These are phyloP conservation scores for Notodonta ziczac DNA, from an alignment of 2,888 invertebrate genomes.

Conservation along the genomic window DNA sequence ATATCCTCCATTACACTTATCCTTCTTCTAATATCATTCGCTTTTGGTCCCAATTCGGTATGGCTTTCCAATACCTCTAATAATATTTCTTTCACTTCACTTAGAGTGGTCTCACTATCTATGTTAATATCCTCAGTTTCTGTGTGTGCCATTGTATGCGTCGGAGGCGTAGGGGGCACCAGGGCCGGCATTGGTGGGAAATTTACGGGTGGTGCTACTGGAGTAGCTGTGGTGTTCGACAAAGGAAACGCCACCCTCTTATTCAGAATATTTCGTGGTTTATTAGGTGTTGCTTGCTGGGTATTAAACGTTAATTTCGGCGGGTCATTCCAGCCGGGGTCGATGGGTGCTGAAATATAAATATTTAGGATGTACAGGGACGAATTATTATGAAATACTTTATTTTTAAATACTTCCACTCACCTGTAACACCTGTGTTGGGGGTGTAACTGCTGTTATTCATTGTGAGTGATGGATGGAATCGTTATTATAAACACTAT, in stretches of 20 bases:
- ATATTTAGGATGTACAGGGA: constrained; percentile 4
- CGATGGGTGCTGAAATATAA: constrained; percentile 60
- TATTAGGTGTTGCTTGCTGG: constrained; percentile 66
- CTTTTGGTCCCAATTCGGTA: constrained; percentile 70
- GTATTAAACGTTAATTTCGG: constrained; percentile 78
- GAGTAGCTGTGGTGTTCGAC: constrained; percentile 49
- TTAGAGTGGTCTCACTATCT: constrained; percentile 59
- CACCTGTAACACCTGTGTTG: constrained; percentile 52
- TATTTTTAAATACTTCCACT: not conserved
- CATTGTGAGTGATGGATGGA: constrained; percentile 30
- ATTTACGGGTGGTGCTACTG: constrained; percentile 43
- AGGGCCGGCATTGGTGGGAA: constrained; percentile 58
- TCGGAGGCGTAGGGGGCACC: constrained; percentile 40
- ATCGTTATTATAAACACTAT: not conserved
- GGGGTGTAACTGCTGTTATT: constrained; percentile 49
- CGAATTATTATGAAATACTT: not conserved
- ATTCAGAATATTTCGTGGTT: constrained; percentile 77
- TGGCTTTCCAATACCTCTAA: constrained; percentile 61
- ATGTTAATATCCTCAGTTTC: constrained; percentile 41
- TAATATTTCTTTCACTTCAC: constrained; percentile 66
- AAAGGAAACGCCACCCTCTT: constrained; percentile 83
- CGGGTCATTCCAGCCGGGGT: constrained; percentile 86
- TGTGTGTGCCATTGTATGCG: constrained; percentile 19
- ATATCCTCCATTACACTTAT: constrained; percentile 82
- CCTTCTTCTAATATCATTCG: constrained; percentile 82